Conservation (phyloP, 2,797 vertebrate species). For the Linurgus olivaceus region DNA sequence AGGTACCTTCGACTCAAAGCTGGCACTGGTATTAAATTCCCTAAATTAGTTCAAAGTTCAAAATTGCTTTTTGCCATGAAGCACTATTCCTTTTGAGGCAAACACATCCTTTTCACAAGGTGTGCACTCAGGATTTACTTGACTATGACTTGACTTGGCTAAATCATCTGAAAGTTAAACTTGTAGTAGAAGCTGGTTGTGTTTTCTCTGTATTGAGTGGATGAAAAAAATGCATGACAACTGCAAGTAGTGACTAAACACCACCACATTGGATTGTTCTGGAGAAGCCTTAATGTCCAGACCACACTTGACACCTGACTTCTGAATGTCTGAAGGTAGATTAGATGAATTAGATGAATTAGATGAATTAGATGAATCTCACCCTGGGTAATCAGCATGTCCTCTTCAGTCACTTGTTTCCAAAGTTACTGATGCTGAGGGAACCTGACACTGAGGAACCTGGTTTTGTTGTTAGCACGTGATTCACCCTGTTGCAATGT, state of each 20-base stretch:
- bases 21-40: background rate
- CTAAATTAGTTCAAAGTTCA: background rate
- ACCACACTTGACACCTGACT: background rate
- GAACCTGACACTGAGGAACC: background rate
- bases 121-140: background rate
- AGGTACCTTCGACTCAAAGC: background rate
- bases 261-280: background rate
- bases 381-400: background rate
- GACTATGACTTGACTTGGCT: background rate
- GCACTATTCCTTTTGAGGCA: background rate
- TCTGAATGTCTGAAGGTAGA: background rate
- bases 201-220: background rate
- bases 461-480: background rate
- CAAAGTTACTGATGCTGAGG: background rate
- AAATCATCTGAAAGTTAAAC: background rate
- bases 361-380: background rate
- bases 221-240: background rate
- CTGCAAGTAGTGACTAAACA: background rate
- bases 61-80: background rate
- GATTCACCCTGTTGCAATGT: background rate
- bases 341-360: background rate
- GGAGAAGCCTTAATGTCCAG: background rate
- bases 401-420: background rate
- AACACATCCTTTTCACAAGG: background rate
- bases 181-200: accelerated